Conservation (phyloP, 2,113 vertebrate species). For the Nematolebias whitei region DNA sequence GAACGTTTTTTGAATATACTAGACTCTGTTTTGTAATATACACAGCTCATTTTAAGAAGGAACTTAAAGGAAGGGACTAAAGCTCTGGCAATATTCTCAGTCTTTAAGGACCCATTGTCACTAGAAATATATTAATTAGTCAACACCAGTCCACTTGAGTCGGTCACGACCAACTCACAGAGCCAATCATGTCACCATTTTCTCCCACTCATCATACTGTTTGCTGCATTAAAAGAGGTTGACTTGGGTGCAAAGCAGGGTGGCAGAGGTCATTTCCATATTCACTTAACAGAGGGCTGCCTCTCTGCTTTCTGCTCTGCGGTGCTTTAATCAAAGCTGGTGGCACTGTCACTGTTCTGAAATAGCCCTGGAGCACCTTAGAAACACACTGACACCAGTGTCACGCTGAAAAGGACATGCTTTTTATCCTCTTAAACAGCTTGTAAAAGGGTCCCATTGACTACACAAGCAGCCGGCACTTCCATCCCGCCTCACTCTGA, state of each 20-base stretch:
- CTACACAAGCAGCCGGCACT: slow-evolving; percentile 63
- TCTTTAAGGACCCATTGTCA: slow-evolving; percentile 13
- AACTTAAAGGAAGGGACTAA: not conserved
- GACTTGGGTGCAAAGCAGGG: slow-evolving; percentile 42
- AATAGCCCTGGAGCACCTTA: slow-evolving; percentile 71
- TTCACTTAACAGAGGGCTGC: slow-evolving; percentile 65
- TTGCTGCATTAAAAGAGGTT: slow-evolving; percentile 40
- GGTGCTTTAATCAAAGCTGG: slow-evolving; percentile 70
- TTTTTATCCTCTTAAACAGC: slow-evolving; percentile 72
- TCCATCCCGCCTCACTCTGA: slow-evolving; percentile 56
- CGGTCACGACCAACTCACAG: not conserved
- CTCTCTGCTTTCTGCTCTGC: slow-evolving; percentile 61
- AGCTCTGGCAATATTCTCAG: not conserved
- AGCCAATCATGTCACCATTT: slow-evolving; percentile 22
- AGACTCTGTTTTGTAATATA: not conserved
- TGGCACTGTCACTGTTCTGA: slow-evolving; percentile 52
- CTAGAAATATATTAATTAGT: slow-evolving; percentile 37
- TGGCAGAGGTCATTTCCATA: slow-evolving; percentile 67
- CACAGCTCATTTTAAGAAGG: not conserved
- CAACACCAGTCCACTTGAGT: slow-evolving; percentile 29
- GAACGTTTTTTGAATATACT: too few species aligned
- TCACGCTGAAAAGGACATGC: slow-evolving; percentile 69
- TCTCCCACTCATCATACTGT: not conserved
- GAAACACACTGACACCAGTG: slow-evolving; percentile 69
- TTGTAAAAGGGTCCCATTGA: slow-evolving; percentile 73